phyloP scores from a whole-genome alignment of 2,888 invertebrate genomes.

The Apotomis betuletana region DNA sequence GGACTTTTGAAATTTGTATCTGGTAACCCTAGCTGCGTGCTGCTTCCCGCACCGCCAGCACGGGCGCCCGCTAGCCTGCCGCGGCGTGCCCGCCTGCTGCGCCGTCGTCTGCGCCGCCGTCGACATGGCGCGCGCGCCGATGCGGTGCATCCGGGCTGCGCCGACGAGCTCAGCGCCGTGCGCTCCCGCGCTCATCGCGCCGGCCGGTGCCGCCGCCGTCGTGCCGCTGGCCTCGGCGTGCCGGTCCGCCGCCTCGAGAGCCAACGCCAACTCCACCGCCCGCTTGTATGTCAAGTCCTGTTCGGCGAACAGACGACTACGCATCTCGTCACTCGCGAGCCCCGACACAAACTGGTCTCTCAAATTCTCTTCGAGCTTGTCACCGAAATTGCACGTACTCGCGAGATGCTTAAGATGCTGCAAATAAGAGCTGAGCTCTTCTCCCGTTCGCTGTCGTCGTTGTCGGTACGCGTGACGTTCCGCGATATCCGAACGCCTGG shows the following conservation, averaged over 20 bases:
- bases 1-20: no score
- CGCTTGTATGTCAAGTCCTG: slow-evolving; percentile 21
- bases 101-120: neutral
- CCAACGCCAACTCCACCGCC: slow-evolving; percentile 33
- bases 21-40: neutral
- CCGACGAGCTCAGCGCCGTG: no score
- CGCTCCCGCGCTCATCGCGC: no score
- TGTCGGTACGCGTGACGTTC: slow-evolving; percentile 2
- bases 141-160: slow-evolving; percentile 8
- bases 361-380: no score
- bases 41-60: slow-evolving; percentile 22
- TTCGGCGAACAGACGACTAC: no score
- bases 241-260: slow-evolving; percentile 40
- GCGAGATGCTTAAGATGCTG: no score
- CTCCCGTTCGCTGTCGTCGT: neutral
- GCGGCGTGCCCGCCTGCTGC: slow-evolving; percentile 1
- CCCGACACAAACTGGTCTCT: no score
- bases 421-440: no score
- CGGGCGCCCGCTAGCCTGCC: neutral
- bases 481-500: slow-evolving; percentile 9
- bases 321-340: no score
- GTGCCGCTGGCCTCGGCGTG: neutral
- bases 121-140: neutral
- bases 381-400: no score
- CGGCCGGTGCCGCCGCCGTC: no score